Evolutionary conservation across 1,140 invertebrate genomes (phyloP), one percentile per base, ranked within the genome.

Genomic region (Formica exsecta): DNA sequence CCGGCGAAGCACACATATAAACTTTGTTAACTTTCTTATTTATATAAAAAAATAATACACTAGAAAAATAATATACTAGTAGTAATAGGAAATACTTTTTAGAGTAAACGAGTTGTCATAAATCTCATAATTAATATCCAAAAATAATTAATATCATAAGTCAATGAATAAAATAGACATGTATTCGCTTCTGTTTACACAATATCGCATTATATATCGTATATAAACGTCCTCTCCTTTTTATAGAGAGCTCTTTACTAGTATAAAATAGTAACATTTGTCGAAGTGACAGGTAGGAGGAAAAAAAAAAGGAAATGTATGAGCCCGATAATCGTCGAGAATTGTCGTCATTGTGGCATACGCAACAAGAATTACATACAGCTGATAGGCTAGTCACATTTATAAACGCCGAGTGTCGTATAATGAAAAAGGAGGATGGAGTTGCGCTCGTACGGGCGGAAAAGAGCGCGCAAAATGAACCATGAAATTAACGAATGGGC

Each of bases 401-500:
- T 71, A 88, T 90, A 90, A 90, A 88, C 76, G 86, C 61, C 62
- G 68, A 84, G 76, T 70, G 54, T 36, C 62, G 83, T 66, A 83
- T 88, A 90, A 90, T 90, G 83, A 90, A 90, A 90, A 87, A 85
- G 70, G 76, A 90, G 84, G 73, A 13, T 48, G 75, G 38, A 32
- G 13, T 48, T 16, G 51, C 38, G 73, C 38, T 41, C 19, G 71
- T 64, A 41, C 38, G 25, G 51, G 74, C 64, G 64, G 85, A 80
- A 89, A 81, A 77, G 90, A 85, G 85, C 88, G 81, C 59, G 48
- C 79, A 83, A 90, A 92, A 92, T 92, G 90, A 92, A 92, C 92
- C 91, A 88, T 91, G 92, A 90, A 89, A 91, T 92, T 91, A 92
- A 92, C 92, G 90, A 92, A 92, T 91, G 90, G 88, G 85, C 68